Evolutionary conservation across 2,797 vertebrate species (phyloP), one percentile per base, ranked within the genome.

Genomic region (Acanthurus lineatus): DNA sequence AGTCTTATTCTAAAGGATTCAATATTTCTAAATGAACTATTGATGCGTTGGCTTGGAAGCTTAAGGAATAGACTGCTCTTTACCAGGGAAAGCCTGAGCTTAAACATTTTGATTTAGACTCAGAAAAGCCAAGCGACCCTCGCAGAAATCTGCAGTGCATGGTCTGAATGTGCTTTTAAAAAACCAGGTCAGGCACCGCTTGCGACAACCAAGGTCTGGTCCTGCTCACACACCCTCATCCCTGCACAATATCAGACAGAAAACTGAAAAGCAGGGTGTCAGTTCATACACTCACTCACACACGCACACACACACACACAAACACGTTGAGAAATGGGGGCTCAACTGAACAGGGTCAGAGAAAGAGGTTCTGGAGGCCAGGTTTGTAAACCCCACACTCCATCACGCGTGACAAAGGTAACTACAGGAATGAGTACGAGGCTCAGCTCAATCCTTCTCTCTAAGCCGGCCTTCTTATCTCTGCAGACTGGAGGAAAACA

Each of bases 321-420:
- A 40, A 49, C 44, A 63, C 35, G 53, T 3, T 38, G 19, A 58
- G 54, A 54, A 81, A 77, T 49, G 67, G 77, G 58, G 79, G 68
- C 79, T 88, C 69, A 69, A 60, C 83, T 82, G 86, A 90, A 79
- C 84, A 75, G 87, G 88, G 89, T 92, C 86, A 93, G 83, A 72
- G 78, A 87, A 61, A 81, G 69, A 84, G 88, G 86, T 86, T 90
- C 79, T 82, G 81, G 73, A 85, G 87, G 87, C 86, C 86, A 81
- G 86, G 81, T 87, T 82, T 86, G 88, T 92, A 90, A 91, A 94
- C 77, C 85, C 88, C 69, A 72, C 79, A 90, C 89, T 93, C 84
- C 84, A 89, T 92, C 91, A 92, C 79, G 69, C 74, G 64, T 91
- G 92, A 93, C 86, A 90, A 93, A 91, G 83, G 90, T 89, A 93